Percentiles rank a stretch among this genome's conserved stretches.
Conservation (phyloP, 2,797 vertebrate species). For the Ambastaia sidthimunki region DNA sequence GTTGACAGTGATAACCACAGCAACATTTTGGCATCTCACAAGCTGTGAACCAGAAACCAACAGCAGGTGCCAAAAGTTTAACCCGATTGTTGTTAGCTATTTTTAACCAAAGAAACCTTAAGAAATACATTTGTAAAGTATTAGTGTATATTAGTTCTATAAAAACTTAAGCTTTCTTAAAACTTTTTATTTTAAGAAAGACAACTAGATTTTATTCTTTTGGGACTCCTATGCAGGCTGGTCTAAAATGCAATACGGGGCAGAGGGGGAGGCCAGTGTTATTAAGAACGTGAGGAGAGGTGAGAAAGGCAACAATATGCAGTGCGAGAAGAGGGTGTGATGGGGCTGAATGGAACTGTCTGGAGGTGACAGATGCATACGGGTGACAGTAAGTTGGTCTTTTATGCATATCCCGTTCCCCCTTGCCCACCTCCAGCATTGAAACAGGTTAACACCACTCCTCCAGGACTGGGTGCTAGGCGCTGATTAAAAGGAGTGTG, state of each 20-base stretch:
- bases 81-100: too few species aligned
- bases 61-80: too few species aligned
- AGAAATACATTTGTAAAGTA: too few species aligned
- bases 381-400: conserved; percentile 56
- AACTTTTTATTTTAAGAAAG: not conserved
- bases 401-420: conserved; percentile 23
- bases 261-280: not conserved
- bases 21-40: not conserved
- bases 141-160: not conserved
- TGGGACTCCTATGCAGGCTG: not conserved
- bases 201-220: not conserved
- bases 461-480: conserved; percentile 5
- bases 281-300: conserved; percentile 70
- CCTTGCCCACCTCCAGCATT: conserved; percentile 5
- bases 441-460: conserved; percentile 34
- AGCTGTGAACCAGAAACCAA: too few species aligned
- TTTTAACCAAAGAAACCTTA: too few species aligned
- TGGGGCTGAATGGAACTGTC: conserved; percentile 70
- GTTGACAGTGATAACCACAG: not conserved
- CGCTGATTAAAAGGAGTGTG: conserved; percentile 39
- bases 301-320: conserved; percentile 79
- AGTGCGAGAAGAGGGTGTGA: conserved; percentile 80
- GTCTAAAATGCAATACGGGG: not conserved
- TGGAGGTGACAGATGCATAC: conserved; percentile 78
- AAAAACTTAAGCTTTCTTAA: not conserved